These are phyloP conservation scores for Trachelipus rathkii DNA, from an alignment of 1,140 invertebrate species.

Conservation along the genomic window DNA sequence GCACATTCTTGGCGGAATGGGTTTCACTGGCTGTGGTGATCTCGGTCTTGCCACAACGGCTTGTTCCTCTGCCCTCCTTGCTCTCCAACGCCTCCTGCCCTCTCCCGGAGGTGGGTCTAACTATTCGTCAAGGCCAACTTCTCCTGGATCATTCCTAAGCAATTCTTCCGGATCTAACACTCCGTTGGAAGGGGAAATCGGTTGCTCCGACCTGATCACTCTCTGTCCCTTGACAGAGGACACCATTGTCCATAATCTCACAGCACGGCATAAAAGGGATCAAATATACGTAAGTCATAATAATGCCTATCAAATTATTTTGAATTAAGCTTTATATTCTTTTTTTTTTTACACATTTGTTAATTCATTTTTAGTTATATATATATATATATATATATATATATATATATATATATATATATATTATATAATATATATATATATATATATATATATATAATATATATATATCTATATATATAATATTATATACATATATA, in stretches of 20 bases:
- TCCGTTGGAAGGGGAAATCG: constrained; percentile 53
- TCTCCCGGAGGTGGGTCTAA: background rate
- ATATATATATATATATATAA: no score
- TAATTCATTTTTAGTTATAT: background rate
- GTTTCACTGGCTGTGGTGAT: background rate
- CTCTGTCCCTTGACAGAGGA: constrained; percentile 71
- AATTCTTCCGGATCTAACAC: background rate
- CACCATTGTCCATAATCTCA: constrained; percentile 68
- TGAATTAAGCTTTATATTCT: no score
- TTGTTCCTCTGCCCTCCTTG: background rate
- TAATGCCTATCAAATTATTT: background rate
- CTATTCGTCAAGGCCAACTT: background rate
- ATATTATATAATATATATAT: no score
- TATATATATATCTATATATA: no score
- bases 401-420: constrained; percentile 25
- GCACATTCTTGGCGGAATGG: background rate
- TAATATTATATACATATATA: no score
- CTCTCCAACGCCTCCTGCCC: background rate
- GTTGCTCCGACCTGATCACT: constrained; percentile 69
- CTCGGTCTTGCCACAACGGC: background rate
- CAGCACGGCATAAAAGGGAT: constrained; percentile 69
- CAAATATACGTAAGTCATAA: constrained; percentile 66
- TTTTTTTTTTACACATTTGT: no score
- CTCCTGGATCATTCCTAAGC: background rate
- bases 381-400: constrained; percentile 23